Evolutionary conservation across 2,888 invertebrate species (phyloP).

Genomic region (Thera obeliscata): DNA sequence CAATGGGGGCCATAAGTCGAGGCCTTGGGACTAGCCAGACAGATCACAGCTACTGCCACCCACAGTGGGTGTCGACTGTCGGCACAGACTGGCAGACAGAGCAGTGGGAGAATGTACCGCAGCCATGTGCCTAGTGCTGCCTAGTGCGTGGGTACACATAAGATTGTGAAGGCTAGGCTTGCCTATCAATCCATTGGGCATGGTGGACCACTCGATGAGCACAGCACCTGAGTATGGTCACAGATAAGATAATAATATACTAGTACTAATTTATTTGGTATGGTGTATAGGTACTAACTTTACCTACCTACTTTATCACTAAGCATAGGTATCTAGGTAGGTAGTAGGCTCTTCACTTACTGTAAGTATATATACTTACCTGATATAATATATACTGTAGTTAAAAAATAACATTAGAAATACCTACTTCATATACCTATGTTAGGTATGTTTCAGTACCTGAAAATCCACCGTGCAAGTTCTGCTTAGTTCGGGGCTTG

Average conservation of each 20-base stretch:
- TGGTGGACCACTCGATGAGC: background rate
- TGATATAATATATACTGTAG: too few species aligned
- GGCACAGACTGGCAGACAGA: background rate
- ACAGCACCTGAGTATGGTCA: too few species aligned
- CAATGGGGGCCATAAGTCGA: slow-evolving; percentile 24
- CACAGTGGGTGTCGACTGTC: background rate
- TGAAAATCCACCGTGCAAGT: too few species aligned
- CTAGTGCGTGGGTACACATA: background rate
- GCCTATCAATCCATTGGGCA: background rate
- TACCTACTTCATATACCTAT: background rate
- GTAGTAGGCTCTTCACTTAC: too few species aligned
- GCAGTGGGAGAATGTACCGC: background rate
- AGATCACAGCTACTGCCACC: slow-evolving; percentile 8
- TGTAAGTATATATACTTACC: too few species aligned
- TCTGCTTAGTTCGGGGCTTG: too few species aligned
- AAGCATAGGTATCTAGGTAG: too few species aligned
- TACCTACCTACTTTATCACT: too few species aligned
- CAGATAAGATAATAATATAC: too few species aligned
- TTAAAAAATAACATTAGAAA: background rate
- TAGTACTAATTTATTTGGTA: too few species aligned
- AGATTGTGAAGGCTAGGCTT: background rate
- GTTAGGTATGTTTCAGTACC: too few species aligned
- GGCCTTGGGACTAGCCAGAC: slow-evolving; percentile 21
- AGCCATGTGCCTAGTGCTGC: background rate
- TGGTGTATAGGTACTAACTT: too few species aligned